Evolutionary conservation across 2,113 vertebrate genomes (phyloP).

Genomic region (Albula goreensis): DNA sequence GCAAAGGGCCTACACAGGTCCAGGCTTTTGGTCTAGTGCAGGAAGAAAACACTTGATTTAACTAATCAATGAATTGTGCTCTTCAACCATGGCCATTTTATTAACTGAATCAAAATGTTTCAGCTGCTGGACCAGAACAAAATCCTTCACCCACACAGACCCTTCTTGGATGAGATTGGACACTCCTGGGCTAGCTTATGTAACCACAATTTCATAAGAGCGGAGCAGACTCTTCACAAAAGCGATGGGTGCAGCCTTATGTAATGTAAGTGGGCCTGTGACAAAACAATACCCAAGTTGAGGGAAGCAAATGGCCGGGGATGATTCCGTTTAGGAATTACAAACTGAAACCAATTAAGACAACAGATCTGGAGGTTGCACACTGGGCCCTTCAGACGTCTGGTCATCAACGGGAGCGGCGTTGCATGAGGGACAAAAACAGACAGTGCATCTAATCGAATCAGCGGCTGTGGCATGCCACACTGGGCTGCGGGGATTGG

Average conservation of each 20-base stretch:
- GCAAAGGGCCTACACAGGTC: no score
- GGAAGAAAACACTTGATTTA: no score
- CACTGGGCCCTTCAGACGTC: not conserved
- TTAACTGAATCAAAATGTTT: no score
- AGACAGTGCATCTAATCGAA: not conserved
- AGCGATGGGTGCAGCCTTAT: not conserved
- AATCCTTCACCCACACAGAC: no score
- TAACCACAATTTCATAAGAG: not conserved
- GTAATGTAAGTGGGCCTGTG: not conserved
- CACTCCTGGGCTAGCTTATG: not conserved
- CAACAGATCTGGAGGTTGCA: not conserved
- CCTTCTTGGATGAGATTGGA: no score
- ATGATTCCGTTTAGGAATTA: not conserved
- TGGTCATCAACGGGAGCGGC: not conserved
- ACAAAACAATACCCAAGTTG: not conserved
- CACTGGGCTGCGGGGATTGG: not conserved
- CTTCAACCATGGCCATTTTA: no score
- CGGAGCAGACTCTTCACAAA: not conserved
- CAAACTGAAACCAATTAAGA: not conserved
- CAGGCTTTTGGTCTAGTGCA: no score
- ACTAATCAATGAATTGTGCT: no score
- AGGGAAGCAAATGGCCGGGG: not conserved
- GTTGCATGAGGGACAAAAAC: not conserved
- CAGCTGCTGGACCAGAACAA: no score
- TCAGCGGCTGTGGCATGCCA: not conserved